Evolutionary conservation across 23 tunicate species (phyloP).

Genomic region (Ascidia mentula): DNA sequence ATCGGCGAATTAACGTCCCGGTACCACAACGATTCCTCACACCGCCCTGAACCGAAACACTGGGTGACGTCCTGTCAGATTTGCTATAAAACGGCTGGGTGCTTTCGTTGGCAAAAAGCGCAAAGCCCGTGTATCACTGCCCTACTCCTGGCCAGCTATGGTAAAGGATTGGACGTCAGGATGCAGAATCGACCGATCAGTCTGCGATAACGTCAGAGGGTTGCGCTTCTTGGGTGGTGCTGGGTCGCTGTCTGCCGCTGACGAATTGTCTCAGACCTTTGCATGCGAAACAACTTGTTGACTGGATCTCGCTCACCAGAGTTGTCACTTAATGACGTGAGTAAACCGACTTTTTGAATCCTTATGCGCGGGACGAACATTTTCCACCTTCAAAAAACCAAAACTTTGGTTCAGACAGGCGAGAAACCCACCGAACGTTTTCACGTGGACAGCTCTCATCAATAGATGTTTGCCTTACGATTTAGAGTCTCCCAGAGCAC

Average conservation of each 20-base stretch:
- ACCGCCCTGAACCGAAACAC: background rate
- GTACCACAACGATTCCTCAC: background rate
- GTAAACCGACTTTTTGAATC: background rate
- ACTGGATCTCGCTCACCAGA: background rate
- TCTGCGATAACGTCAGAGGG: background rate
- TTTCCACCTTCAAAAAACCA: background rate
- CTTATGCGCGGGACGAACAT: too few relatives aligned
- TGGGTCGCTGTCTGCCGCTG: background rate
- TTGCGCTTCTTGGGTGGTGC: background rate
- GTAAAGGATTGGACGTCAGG: background rate
- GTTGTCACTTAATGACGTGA: background rate
- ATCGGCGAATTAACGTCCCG: too few relatives aligned
- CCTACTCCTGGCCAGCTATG: background rate
- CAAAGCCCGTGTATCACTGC: background rate
- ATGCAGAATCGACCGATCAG: background rate
- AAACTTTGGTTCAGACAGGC: background rate
- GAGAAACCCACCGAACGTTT: constrained; percentile 1
- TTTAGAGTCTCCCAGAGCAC: background rate
- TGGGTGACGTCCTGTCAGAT: background rate
- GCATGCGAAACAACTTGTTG: background rate
- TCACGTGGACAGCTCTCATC: background rate
- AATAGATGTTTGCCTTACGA: background rate
- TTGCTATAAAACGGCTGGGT: background rate
- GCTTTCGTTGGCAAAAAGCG: constrained; percentile 3
- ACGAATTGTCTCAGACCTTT: background rate